phyloP scores from a whole-genome alignment of 2,113 vertebrate species.

The Plecturocebus donacophilus region DNA sequence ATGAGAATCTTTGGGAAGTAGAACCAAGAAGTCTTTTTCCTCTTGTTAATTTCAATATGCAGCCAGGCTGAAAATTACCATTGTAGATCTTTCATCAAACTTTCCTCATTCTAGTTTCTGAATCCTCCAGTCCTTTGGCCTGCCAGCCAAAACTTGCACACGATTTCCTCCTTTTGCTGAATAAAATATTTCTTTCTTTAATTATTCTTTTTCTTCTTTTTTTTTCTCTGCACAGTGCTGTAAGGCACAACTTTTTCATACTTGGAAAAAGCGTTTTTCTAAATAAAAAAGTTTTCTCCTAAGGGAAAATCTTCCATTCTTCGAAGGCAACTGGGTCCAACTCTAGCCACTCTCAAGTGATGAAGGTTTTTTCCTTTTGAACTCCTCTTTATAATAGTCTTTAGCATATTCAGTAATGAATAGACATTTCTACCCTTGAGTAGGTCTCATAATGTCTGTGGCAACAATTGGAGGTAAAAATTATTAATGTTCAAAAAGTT shows the following conservation, averaged over 20 bases:
- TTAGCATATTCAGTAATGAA: neutral
- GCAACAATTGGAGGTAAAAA: neutral
- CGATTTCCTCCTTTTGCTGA: neutral
- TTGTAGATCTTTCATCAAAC: neutral
- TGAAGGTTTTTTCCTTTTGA: neutral
- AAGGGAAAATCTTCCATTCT: neutral
- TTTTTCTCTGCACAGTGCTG: neutral
- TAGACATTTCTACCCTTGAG: neutral
- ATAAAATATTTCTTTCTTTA: neutral
- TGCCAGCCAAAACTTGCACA: neutral
- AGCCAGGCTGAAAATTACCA: neutral
- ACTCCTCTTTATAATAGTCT: neutral
- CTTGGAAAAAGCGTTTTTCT: neutral
- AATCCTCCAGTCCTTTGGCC: neutral
- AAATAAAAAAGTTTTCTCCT: neutral
- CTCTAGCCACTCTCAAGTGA: neutral
- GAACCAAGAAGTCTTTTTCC: neutral
- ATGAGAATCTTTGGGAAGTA: neutral
- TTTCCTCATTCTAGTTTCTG: neutral
- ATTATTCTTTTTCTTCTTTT: neutral
- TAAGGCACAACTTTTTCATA: neutral
- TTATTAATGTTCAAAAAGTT: neutral
- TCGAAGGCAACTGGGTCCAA: neutral
- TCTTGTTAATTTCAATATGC: neutral
- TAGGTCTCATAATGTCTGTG: neutral